Base-by-base conservation (phyloP, 2,113 vertebrate species). In the Monopterus albus region DNA sequence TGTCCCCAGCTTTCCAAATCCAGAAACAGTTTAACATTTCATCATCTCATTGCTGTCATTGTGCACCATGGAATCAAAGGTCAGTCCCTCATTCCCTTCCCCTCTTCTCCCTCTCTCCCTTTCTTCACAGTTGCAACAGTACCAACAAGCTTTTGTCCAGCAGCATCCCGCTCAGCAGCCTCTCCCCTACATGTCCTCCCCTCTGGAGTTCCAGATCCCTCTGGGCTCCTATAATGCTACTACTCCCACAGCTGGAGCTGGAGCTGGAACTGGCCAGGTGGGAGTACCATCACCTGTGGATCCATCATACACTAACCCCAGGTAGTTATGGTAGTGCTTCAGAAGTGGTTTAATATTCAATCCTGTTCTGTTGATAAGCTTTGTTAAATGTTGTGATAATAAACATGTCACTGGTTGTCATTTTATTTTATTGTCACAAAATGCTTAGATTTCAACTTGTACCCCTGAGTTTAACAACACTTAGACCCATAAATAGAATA, bases 131-230 rank as follows among this genome's bases (percentile, higher is more conserved):
- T 86, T 96, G 92, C 96, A 98, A 75, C 96, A 97, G 55, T 98
- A 97, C 84, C 96, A 97, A 80, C 97, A 98, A 84, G 91, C 94
- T 68, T 94, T 98, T 84, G 79, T 94, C 43, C 95, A 95, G 64
- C 96, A 97, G 18, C 96, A 91, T 0, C 93, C 94, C 3, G 45
- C 71, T 33, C 86, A 84, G 83, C 88, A 81, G 61, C 92, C 91
- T 64, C 92, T 94, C 12, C 94, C 95, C n/a, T 96, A 93, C 56
- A 88, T 95, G 78, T 78, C 93, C 56, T 96, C 95, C 72, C 95
- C 96, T 9, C 94, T 95, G 81, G 96, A 98, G 57, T 95, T 95
- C 81, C 92, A 95, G 83, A 83, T 94, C 45, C 86, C 95, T 18
- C 89, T 94, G 68, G 91, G 91, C 33, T 91, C 95, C 56, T 97